A percentile compares a stretch with the other conserved stretches of the same genome.
Conservation (phyloP, 2,888 invertebrate genomes). For the Scaeva pyrastri region DNA sequence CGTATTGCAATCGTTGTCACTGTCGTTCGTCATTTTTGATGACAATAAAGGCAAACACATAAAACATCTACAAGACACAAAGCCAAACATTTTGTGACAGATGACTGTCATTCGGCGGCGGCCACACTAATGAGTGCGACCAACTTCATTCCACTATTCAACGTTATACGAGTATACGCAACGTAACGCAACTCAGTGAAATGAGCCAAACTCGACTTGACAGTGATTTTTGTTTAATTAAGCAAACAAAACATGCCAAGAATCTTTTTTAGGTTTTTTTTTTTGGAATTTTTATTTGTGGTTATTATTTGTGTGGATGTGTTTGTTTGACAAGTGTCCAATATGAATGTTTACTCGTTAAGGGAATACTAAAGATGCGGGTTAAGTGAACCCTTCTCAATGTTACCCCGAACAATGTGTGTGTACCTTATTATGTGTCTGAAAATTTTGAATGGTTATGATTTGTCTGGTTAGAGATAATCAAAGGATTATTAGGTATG, state of each 20-base stretch:
- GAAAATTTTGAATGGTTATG: conserved; percentile 30
- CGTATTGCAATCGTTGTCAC: neutral
- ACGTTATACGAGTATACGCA: neutral
- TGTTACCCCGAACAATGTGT: neutral
- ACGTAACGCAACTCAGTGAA: too few relatives aligned
- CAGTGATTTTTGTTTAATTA: conserved; percentile 74
- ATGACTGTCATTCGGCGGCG: conserved; percentile 71
- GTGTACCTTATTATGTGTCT: neutral
- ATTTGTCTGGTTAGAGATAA: conserved; percentile 1
- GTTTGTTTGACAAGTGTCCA: conserved; percentile 50
- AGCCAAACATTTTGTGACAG: conserved; percentile 68
- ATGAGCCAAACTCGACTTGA: conserved; percentile 23
- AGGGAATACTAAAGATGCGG: conserved; percentile 43
- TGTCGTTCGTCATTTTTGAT: conserved; percentile 13
- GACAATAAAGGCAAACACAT: conserved; percentile 52
- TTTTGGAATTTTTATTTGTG: neutral
- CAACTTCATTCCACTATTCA: neutral
- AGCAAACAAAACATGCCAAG: conserved; percentile 69
- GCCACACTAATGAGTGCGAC: conserved; percentile 69
- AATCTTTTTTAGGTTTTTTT: neutral
- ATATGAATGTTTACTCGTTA: conserved; percentile 47
- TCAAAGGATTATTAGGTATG: neutral
- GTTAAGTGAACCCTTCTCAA: conserved; percentile 26
- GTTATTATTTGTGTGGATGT: neutral
- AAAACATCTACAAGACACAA: conserved; percentile 61